Percentiles rank a stretch among this genome's conserved stretches.
phyloP scores from a whole-genome alignment of 2,888 invertebrate species.

The Prionchulus punctatus region DNA sequence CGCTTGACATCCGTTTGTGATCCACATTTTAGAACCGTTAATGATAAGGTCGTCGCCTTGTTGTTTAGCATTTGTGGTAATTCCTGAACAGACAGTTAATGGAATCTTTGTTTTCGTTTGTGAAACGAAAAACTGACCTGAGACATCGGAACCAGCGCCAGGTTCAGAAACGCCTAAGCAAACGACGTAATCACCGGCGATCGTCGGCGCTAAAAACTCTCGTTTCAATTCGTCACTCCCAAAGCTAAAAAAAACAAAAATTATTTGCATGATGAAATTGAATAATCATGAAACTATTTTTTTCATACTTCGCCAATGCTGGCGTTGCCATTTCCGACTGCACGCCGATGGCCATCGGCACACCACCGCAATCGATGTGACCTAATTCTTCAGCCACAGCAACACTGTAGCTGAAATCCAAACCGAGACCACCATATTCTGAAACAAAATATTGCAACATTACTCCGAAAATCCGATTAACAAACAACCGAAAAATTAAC shows the following conservation, averaged over 20 bases:
- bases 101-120: too few relatives aligned
- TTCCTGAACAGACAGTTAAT: constrained; percentile 25
- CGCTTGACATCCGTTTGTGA: constrained; percentile 42
- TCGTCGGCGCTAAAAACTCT: constrained; percentile 38
- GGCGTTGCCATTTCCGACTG: constrained; percentile 45
- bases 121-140: too few relatives aligned
- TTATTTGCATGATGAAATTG: neutral
- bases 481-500: too few relatives aligned
- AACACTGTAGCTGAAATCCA: constrained; percentile 41
- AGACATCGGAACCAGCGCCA: constrained; percentile 42
- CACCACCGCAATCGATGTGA: constrained; percentile 39
- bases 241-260: constrained; percentile 20
- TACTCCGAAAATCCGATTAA: too few relatives aligned
- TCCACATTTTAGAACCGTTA: constrained; percentile 46
- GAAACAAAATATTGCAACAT: constrained; percentile 14
- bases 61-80: constrained; percentile 38
- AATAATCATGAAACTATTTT: neutral
- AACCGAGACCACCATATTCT: constrained; percentile 44
- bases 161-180: constrained; percentile 43
- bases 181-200: constrained; percentile 39
- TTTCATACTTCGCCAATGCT: constrained; percentile 36
- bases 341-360: constrained; percentile 42
- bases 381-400: constrained; percentile 43
- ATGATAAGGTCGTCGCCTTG: constrained; percentile 39
- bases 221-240: constrained; percentile 39